Conservation (phyloP, 1,140 invertebrate species). For the Drosophila santomea region DNA sequence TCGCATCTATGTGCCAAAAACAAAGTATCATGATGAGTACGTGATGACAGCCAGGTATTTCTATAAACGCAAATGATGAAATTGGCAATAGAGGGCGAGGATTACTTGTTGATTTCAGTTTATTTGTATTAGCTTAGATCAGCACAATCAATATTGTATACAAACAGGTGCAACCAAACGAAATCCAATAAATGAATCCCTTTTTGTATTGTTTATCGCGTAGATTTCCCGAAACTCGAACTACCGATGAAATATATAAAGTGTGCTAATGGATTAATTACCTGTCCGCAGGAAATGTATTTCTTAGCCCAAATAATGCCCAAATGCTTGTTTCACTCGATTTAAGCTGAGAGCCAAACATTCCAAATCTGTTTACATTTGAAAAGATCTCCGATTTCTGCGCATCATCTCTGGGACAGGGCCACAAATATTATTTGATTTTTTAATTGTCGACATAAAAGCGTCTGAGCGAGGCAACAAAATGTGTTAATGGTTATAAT, state of each 20-base stretch:
- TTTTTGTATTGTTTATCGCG: constrained; percentile 22
- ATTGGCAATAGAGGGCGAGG: constrained; percentile 9
- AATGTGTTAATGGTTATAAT: constrained; percentile 84
- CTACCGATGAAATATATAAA: constrained; percentile 46
- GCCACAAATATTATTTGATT: constrained; percentile 69
- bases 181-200: constrained; percentile 6
- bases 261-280: constrained; percentile 73
- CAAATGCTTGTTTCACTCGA: constrained; percentile 36
- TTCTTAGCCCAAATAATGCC: constrained; percentile 6
- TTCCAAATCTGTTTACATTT: constrained; percentile 59
- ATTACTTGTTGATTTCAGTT: constrained; percentile 18
- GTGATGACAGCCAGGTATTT: constrained; percentile 31
- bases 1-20: constrained; percentile 33
- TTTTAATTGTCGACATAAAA: constrained; percentile 71
- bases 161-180: constrained; percentile 31
- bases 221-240: constrained; percentile 14
- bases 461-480: constrained; percentile 48
- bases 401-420: constrained; percentile 29
- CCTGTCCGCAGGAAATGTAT: constrained; percentile 59
- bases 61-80: constrained; percentile 5
- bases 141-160: not conserved
- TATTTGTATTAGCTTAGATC: constrained; percentile 41
- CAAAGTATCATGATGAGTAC: constrained; percentile 7
- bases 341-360: constrained; percentile 24
- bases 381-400: constrained; percentile 22